Percentiles rank a stretch among this genome's conserved stretches.
Evolutionary conservation across 2,113 vertebrate genomes (phyloP).

Genomic region (Agapornis roseicollis): DNA sequence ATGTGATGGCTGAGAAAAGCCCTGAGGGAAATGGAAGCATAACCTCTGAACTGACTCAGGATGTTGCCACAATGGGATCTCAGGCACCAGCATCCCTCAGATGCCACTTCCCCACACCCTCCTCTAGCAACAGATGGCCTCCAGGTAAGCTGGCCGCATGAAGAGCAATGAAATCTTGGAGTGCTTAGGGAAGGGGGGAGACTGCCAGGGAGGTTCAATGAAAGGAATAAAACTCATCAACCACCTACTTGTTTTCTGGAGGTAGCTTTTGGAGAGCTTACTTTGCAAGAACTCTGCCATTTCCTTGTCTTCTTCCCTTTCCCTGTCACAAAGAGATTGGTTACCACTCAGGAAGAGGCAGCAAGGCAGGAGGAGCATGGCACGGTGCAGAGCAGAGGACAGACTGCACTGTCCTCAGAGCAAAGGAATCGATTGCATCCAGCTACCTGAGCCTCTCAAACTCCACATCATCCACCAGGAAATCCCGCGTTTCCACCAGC

Average conservation of each 20-base stretch:
- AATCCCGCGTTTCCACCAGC: constrained; percentile 89
- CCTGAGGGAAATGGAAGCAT: background rate
- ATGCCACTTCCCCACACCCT: background rate
- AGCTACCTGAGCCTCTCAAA: constrained; percentile 87
- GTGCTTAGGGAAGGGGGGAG: background rate
- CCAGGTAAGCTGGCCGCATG: background rate
- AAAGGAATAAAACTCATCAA: background rate
- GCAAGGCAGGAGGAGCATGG: background rate
- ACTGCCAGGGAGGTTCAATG: background rate
- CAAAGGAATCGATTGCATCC: background rate
- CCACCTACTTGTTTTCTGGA: constrained; percentile 78
- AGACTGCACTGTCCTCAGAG: background rate
- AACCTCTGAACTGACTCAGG: accelerated
- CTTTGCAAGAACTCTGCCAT: constrained; percentile 88
- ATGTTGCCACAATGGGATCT: background rate
- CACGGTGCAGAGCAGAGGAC: background rate
- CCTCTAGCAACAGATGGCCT: background rate
- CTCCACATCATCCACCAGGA: constrained; percentile 90
- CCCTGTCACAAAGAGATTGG: constrained; percentile 64
- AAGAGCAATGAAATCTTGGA: background rate
- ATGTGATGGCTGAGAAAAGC: background rate
- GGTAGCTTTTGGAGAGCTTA: constrained; percentile 78
- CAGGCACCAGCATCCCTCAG: background rate
- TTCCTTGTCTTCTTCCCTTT: constrained; percentile 88
- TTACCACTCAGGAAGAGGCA: background rate